phyloP scores from a whole-genome alignment of 2,888 invertebrate genomes.

The Busseola fusca region DNA sequence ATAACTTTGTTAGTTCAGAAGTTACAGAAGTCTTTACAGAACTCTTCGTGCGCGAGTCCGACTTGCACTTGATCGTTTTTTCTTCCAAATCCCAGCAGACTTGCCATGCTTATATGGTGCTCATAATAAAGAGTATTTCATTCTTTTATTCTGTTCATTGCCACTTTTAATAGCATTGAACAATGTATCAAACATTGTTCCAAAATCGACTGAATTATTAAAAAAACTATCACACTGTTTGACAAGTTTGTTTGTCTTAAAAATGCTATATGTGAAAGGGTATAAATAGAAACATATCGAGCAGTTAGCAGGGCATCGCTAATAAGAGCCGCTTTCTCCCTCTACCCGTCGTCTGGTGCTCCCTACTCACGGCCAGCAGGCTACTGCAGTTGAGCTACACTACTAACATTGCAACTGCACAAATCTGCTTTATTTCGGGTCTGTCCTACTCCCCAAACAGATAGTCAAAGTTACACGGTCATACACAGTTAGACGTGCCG shows the following conservation, averaged over 20 bases:
- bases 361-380: slow-evolving; percentile 12
- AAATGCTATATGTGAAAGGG: neutral
- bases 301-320: slow-evolving; percentile 43
- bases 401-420: neutral
- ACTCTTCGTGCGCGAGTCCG: too few relatives aligned
- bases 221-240: neutral
- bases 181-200: neutral
- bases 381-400: neutral
- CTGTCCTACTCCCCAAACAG: neutral
- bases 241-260: too few relatives aligned
- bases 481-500: neutral
- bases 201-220: neutral
- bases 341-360: slow-evolving; percentile 32
- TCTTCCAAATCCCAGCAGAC: neutral
- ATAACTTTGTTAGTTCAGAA: too few relatives aligned
- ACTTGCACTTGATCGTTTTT: too few relatives aligned
- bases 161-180: neutral
- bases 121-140: too few relatives aligned
- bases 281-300: slow-evolving; percentile 20
- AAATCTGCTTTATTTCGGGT: neutral
- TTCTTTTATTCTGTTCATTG: too few relatives aligned
- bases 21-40: too few relatives aligned
- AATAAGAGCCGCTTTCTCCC: slow-evolving; percentile 36
- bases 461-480: neutral
- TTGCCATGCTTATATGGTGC: too few relatives aligned